A percentile compares a stretch with the other conserved stretches of the same genome.
Evolutionary conservation across 1,140 invertebrate species (phyloP).

Genomic region (Aphelinus certus): DNA sequence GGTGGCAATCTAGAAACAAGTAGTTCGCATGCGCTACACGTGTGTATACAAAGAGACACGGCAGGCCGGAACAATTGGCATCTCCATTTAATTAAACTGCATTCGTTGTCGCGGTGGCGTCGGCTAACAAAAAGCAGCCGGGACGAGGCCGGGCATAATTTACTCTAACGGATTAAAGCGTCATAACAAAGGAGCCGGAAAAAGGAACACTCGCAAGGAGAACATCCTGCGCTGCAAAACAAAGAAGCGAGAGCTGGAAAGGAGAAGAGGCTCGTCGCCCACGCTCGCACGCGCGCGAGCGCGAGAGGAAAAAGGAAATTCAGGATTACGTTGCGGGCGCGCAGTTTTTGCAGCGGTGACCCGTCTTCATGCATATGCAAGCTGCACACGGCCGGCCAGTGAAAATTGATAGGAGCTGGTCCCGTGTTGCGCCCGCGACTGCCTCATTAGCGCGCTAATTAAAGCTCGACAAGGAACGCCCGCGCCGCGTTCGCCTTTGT

Average conservation of each 20-base stretch:
- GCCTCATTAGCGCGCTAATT: conserved; percentile 30
- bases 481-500: too few species aligned
- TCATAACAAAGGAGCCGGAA: neutral
- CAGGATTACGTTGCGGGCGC: neutral
- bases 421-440: neutral
- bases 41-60: neutral
- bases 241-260: neutral
- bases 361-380: conserved; percentile 14
- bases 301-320: neutral
- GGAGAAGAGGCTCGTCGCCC: too few species aligned
- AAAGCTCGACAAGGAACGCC: neutral
- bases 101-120: neutral
- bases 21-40: too few species aligned
- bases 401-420: conserved; percentile 27
- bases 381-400: neutral
- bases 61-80: neutral
- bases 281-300: too few species aligned
- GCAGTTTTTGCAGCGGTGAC: neutral
- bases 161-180: neutral
- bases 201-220: neutral
- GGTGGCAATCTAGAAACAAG: too few species aligned
- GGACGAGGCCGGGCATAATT: neutral
- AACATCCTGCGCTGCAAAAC: neutral
- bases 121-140: too few species aligned
- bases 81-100: neutral